Conservation (phyloP, 1,140 invertebrate species). For the Hycleus cichorii region DNA sequence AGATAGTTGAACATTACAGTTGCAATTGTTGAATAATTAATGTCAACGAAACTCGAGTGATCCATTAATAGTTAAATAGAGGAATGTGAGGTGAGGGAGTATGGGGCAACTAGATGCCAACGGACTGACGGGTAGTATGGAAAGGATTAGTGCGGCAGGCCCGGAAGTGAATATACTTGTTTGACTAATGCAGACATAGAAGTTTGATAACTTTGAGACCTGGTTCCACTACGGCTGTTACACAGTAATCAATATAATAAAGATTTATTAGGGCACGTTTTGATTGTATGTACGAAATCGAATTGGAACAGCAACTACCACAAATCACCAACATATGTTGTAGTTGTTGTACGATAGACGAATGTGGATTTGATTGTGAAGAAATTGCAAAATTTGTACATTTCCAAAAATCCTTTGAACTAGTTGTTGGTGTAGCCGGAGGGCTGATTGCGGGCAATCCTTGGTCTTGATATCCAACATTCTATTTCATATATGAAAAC, state of each 20-base stretch:
- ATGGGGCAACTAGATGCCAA: not conserved
- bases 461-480: no score
- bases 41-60: not conserved
- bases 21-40: constrained; percentile 8
- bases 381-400: no score
- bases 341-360: constrained; percentile 31
- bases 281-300: constrained; percentile 1
- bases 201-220: constrained; percentile 37
- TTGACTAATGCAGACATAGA: constrained; percentile 38
- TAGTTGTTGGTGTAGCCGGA: no score
- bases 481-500: constrained; percentile 15
- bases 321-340: constrained; percentile 33
- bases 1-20: not conserved
- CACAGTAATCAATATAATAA: no score
- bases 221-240: not conserved
- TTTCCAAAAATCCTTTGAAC: not conserved
- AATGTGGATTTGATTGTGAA: not conserved
- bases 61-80: constrained; percentile 11
- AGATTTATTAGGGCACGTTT: not conserved
- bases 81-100: not conserved
- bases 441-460: no score
- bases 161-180: constrained; percentile 40
- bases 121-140: constrained; percentile 3
- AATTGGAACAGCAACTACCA: constrained; percentile 4
- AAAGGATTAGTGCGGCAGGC: constrained; percentile 34